Percentiles rank a stretch among this genome's conserved stretches.
These are phyloP conservation scores for Motacilla tschutschensis DNA, from an alignment of 2,113 vertebrate species.

Conservation along the genomic window DNA sequence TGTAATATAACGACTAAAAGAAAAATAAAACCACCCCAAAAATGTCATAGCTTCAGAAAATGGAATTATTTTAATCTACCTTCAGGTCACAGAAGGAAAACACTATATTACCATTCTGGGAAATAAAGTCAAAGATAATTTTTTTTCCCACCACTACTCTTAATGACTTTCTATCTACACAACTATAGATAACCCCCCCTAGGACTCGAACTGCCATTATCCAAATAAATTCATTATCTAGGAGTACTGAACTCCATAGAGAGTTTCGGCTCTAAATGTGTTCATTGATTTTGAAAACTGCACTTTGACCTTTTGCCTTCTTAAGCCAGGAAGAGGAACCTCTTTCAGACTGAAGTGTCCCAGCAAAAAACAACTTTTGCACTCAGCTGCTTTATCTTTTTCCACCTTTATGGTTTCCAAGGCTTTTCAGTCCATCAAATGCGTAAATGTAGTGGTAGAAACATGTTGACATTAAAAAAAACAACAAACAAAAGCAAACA, in stretches of 20 bases:
- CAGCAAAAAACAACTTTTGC: fast-evolving
- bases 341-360: not conserved
- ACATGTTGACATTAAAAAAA: not conserved
- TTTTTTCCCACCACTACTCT: not conserved
- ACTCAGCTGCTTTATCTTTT: not conserved
- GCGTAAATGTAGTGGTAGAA: not conserved
- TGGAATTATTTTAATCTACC: not conserved
- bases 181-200: not conserved
- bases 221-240: not conserved
- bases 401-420: not conserved
- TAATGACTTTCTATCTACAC: not conserved
- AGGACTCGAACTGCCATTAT: not conserved
- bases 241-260: not conserved
- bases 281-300: not conserved
- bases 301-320: not conserved
- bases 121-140: not conserved
- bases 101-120: not conserved
- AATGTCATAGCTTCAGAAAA: not conserved
- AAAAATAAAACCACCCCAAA: not conserved
- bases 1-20: not conserved
- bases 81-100: not conserved
- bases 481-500: not conserved
- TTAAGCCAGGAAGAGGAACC: not conserved
- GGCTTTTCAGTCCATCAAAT: not conserved
- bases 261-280: not conserved